A percentile compares a stretch with the other conserved stretches of the same genome.
These are phyloP conservation scores for Paragorgia papillata DNA, from an alignment of 92 coral and sea anemone species.

Conservation along the genomic window DNA sequence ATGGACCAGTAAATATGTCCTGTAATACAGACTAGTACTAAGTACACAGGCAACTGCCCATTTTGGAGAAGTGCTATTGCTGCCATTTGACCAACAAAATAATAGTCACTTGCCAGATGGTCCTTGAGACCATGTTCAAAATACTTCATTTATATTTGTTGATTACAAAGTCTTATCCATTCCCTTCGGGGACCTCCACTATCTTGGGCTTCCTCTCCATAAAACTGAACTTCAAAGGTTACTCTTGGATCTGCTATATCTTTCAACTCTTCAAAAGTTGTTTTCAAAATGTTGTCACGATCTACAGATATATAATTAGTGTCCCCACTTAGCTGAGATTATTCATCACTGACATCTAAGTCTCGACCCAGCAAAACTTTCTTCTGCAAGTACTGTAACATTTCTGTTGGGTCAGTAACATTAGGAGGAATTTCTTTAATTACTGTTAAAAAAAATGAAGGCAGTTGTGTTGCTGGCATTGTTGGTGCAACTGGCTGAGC, in stretches of 20 bases:
- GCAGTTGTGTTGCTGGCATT: neutral
- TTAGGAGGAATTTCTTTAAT: constrained; percentile 11
- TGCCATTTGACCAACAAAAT: constrained; percentile 55
- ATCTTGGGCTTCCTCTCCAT: constrained; percentile 55
- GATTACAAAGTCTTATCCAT: constrained; percentile 59
- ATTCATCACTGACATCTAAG: constrained; percentile 26
- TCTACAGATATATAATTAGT: constrained; percentile 28
- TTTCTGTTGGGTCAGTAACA: constrained; percentile 37
- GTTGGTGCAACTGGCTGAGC: neutral
- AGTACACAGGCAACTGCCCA: constrained; percentile 54
- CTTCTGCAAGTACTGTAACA: constrained; percentile 28
- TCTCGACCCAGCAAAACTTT: constrained; percentile 7
- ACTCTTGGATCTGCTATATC: constrained; percentile 45
- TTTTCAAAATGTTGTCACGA: constrained; percentile 22
- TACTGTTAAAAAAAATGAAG: constrained; percentile 1
- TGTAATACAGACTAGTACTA: constrained; percentile 46
- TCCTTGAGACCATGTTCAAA: constrained; percentile 62
- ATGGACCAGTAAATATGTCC: constrained; percentile 39
- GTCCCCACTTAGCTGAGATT: constrained; percentile 26
- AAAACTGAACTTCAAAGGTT: constrained; percentile 58
- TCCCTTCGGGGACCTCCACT: constrained; percentile 62
- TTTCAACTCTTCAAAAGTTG: constrained; percentile 45
- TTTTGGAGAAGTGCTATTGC: constrained; percentile 64
- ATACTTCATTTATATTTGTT: constrained; percentile 45
- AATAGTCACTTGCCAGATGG: constrained; percentile 61